phyloP scores from a whole-genome alignment of 2,888 invertebrate species.

The Ellobium chinense region DNA sequence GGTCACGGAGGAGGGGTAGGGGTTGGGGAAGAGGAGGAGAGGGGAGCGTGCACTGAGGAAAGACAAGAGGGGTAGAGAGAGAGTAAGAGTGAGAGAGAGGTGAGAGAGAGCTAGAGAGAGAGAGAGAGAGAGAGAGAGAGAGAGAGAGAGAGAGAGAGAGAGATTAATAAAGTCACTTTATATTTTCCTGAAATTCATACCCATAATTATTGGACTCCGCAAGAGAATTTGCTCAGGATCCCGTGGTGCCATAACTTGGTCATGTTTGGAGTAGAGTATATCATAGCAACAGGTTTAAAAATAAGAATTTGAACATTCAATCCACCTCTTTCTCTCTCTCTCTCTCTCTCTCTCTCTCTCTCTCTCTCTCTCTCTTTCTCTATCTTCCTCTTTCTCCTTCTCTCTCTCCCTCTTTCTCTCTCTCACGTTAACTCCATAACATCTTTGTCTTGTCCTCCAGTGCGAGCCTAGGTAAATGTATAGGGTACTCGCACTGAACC shows the following conservation, averaged over 20 bases:
- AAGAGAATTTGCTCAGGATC: too few relatives aligned
- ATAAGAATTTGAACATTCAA: too few relatives aligned
- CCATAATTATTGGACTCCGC: too few relatives aligned
- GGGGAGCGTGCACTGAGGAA: background rate
- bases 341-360: background rate
- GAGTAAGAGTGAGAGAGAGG: background rate
- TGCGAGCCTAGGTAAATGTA: background rate
- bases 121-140: background rate
- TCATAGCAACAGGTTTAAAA: too few relatives aligned
- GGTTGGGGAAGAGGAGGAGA: background rate
- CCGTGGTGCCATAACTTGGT: too few relatives aligned
- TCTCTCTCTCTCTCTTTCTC: constrained; percentile 10
- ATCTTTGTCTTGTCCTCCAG: background rate
- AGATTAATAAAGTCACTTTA: background rate
- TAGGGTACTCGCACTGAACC: too few relatives aligned
- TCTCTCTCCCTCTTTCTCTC: background rate
- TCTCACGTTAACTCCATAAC: background rate
- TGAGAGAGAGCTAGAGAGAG: background rate
- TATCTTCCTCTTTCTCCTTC: background rate
- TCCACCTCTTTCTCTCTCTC: constrained; percentile 12
- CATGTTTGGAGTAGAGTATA: too few relatives aligned
- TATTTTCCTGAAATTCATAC: too few relatives aligned
- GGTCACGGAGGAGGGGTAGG: background rate
- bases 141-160: background rate
- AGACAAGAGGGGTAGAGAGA: background rate